Percentiles rank a stretch among this genome's conserved stretches.
phyloP scores from a whole-genome alignment of 2,797 vertebrate genomes.

The Leptoclinus maculatus region DNA sequence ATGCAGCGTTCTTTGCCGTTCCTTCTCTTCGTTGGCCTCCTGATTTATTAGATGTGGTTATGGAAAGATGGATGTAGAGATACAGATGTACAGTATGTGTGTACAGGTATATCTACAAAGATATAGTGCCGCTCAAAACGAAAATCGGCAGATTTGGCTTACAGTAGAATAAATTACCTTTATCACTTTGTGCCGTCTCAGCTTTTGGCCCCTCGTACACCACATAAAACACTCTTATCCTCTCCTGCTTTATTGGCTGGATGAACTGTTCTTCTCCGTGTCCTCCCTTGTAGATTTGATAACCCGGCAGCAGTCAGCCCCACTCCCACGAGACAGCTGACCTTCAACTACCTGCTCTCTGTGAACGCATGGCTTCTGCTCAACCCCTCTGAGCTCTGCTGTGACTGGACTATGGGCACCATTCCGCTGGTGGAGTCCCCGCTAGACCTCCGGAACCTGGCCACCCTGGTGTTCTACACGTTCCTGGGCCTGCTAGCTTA shows the following conservation, averaged over 20 bases:
- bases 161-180: neutral
- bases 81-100: neutral
- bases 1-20: neutral
- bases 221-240: neutral
- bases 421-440: slow-evolving; percentile 95
- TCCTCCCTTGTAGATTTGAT: slow-evolving; percentile 89
- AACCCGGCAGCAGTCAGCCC: slow-evolving; percentile 98
- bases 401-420: slow-evolving; percentile 99
- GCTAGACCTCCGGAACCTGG: slow-evolving; percentile 92
- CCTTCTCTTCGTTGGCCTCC: neutral
- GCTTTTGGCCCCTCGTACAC: neutral
- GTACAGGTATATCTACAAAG: neutral
- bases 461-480: slow-evolving; percentile 91
- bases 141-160: neutral
- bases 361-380: slow-evolving; percentile 97
- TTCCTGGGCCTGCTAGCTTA: slow-evolving; percentile 87
- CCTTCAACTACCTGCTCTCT: slow-evolving; percentile 98
- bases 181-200: neutral
- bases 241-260: neutral
- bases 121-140: neutral
- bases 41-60: neutral
- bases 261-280: neutral
- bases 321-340: slow-evolving; percentile 92
- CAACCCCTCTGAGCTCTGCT: slow-evolving; percentile 96
- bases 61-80: neutral